phyloP scores from a whole-genome alignment of 2,888 invertebrate species.

The Alentia gelatinosa region DNA sequence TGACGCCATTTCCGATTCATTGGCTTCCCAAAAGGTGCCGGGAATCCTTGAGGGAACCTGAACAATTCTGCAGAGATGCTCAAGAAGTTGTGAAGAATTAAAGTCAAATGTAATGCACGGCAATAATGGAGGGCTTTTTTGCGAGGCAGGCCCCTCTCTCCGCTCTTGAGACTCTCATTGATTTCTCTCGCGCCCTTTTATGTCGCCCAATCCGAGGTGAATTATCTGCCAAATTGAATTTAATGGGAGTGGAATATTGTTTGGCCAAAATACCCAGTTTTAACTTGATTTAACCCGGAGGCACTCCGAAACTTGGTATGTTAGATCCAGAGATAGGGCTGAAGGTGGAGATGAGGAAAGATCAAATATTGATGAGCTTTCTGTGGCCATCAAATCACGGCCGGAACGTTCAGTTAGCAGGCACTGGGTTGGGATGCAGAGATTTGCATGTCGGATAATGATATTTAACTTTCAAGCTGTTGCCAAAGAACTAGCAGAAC shows the following conservation, averaged over 20 bases:
- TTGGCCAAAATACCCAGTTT: not conserved
- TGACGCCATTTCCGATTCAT: not conserved
- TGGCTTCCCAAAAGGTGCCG: not conserved
- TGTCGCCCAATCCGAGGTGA: not conserved
- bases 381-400: too few relatives aligned
- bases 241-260: not conserved
- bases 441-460: too few relatives aligned
- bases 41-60: not conserved
- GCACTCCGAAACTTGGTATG: too few relatives aligned
- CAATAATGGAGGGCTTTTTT: not conserved
- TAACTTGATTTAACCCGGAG: too few relatives aligned
- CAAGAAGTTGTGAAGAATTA: not conserved
- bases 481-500: too few relatives aligned
- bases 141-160: not conserved
- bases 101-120: not conserved
- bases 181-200: not conserved
- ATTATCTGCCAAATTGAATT: constrained; percentile 17
- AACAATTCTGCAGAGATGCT: not conserved
- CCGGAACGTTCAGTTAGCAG: too few relatives aligned
- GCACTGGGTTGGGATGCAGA: too few relatives aligned
- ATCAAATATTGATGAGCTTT: too few relatives aligned
- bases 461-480: too few relatives aligned
- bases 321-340: too few relatives aligned
- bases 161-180: too few relatives aligned
- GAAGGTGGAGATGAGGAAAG: too few relatives aligned